A percentile compares a stretch with the other conserved stretches of the same genome.
phyloP scores from a whole-genome alignment of 2,888 invertebrate genomes.

The Nomada lathburiana region DNA sequence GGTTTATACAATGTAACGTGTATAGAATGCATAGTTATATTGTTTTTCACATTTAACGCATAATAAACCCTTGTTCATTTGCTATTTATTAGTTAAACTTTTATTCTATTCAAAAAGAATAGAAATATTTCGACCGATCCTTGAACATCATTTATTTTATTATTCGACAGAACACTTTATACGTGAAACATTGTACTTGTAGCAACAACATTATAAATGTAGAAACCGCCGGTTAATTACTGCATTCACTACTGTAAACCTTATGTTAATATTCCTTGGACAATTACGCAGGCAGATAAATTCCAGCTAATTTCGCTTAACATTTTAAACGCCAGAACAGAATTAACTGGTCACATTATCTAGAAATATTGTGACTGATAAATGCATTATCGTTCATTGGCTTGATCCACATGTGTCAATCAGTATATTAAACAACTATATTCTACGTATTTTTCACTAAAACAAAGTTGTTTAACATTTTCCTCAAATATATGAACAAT shows the following conservation, averaged over 20 bases:
- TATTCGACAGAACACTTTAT: too few species aligned
- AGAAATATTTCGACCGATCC: too few species aligned
- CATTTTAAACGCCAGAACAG: not conserved
- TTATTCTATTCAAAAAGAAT: too few species aligned
- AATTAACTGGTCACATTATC: not conserved
- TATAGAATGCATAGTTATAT: not conserved
- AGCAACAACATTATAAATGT: too few species aligned
- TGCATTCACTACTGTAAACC: not conserved
- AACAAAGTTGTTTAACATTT: not conserved
- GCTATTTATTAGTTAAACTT: not conserved
- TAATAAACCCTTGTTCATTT: not conserved
- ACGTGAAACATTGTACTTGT: too few species aligned
- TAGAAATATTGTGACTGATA: constrained; percentile 10
- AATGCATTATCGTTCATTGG: constrained; percentile 14
- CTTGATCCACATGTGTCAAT: constrained; percentile 16
- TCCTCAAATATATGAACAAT: not conserved
- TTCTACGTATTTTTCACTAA: not conserved
- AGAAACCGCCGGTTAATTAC: too few species aligned
- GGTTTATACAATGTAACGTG: not conserved
- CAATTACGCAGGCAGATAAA: not conserved
- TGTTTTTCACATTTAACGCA: not conserved
- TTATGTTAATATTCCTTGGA: not conserved
- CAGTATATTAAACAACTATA: constrained; percentile 7
- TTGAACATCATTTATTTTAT: too few species aligned
- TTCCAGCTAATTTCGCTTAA: not conserved